phyloP scores from a whole-genome alignment of 2,888 invertebrate genomes.

The Tuberolachnus salignus region DNA sequence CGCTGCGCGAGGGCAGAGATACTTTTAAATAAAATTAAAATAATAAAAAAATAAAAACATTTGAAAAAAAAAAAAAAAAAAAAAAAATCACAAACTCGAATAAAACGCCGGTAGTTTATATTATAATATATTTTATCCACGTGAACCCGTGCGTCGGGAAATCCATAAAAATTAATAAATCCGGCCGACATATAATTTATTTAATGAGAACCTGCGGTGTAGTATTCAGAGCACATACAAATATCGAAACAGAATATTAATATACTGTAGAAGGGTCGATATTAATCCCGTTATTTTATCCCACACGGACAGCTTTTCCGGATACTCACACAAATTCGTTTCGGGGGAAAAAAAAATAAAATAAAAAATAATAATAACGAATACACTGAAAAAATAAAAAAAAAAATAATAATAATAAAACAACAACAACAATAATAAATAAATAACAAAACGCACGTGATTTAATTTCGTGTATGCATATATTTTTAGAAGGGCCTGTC shows the following conservation, averaged over 20 bases:
- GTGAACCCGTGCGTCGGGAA: too few relatives aligned
- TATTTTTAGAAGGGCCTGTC: constrained; percentile 13
- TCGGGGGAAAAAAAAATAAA: background rate
- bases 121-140: too few relatives aligned
- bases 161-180: too few relatives aligned
- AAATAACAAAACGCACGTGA: background rate
- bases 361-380: constrained; percentile 12
- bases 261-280: constrained; percentile 8
- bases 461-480: constrained; percentile 8
- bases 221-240: too few relatives aligned
- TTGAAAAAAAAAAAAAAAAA: too few relatives aligned
- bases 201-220: too few relatives aligned
- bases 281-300: constrained; percentile 19
- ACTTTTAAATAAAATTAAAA: background rate
- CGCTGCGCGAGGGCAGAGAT: too few relatives aligned
- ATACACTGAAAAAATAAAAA: constrained; percentile 18
- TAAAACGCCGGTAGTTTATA: too few relatives aligned
- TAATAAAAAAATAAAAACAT: background rate
- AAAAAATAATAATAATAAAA: background rate
- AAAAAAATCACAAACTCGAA: too few relatives aligned
- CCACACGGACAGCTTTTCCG: constrained; percentile 7
- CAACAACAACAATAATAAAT: background rate
- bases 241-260: too few relatives aligned
- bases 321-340: background rate
- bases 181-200: too few relatives aligned